These are phyloP conservation scores for Ephialtes manifestator DNA, from an alignment of 2,888 invertebrate genomes.

Conservation along the genomic window DNA sequence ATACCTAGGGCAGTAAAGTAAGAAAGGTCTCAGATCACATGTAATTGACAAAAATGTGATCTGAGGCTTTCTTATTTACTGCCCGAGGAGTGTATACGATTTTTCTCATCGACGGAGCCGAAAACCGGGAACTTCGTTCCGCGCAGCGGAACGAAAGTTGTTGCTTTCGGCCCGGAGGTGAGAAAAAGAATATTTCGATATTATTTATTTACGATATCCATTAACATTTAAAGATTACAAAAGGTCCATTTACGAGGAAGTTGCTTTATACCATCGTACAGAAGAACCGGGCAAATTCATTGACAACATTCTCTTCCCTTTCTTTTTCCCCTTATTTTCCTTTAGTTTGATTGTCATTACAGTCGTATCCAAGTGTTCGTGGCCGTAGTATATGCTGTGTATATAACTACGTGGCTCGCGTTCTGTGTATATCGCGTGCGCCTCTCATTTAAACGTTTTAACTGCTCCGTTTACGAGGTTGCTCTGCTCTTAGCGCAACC, in stretches of 20 bases:
- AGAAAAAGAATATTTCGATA: slow-evolving; percentile 15
- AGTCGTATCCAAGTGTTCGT: neutral
- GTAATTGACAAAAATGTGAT: no score
- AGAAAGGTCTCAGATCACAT: no score
- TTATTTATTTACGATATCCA: neutral
- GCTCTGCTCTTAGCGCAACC: slow-evolving; percentile 48
- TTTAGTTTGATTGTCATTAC: slow-evolving; percentile 31
- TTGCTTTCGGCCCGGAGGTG: no score
- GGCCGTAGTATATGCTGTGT: neutral
- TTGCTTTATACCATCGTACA: neutral
- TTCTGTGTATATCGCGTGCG: slow-evolving; percentile 69
- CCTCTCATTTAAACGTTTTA: slow-evolving; percentile 73
- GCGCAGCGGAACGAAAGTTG: no score
- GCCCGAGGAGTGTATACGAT: no score
- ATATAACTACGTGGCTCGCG: slow-evolving; percentile 45
- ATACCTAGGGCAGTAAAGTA: no score
- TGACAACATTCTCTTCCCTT: neutral
- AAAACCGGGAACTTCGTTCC: no score
- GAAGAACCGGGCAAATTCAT: neutral
- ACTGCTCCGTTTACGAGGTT: slow-evolving; percentile 75
- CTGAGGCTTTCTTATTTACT: no score
- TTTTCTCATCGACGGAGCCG: no score
- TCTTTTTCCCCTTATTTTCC: slow-evolving; percentile 33
- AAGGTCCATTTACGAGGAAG: neutral
- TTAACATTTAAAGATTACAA: neutral